Base-by-base conservation (phyloP, 2,888 invertebrate genomes). In the Ochropacha duplaris region DNA sequence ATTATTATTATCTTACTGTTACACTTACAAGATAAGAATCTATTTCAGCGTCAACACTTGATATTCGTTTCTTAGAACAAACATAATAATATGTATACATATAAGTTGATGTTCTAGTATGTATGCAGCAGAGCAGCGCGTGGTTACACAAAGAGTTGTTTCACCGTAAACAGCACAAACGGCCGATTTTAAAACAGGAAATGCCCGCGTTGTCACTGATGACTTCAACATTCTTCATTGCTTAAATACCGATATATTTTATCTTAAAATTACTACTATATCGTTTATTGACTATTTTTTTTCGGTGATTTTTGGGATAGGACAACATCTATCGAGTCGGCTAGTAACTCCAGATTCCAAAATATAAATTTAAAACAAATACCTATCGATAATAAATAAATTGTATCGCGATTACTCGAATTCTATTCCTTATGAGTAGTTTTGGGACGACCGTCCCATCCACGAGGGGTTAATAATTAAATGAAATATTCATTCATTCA, bases 151-250 rank as follows among this genome's bases (percentile, higher is more conserved):
- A 74, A 69, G 70, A 69, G 72, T 70, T 49, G 65, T 56, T 64
- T 56, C 66, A 59, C 56, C 54, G 64, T 67, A 69, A 70, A 73
- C 68, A 74, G 60, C 52, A 34, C 59, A 58, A 55, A 39, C 50
- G 31, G 52, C 55, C 57, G 54, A 58, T 62, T 64, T 57, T 60
- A 69, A 63, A 69, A 74, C 77, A 75, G 77, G 75, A 76, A 76
- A 76, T 68, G 34, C 60, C n/a, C 61, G 54, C 28, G 65, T 65
- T 59, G 57, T 57, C 55, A 57, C 56, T 61, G 60, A 49, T 28
- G 28, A 58, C 57, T 61, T 61, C 56, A 49, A 65, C 69, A 67
- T 71, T 72, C 71, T 57, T 69, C 22, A 49, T 54, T 39, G 56
- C 66, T 56, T 64, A 57, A n/a, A 56, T 54, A 52, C 50, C 16